phyloP scores from a whole-genome alignment of 1,140 invertebrate genomes.

The Acromyrmex charruanus region DNA sequence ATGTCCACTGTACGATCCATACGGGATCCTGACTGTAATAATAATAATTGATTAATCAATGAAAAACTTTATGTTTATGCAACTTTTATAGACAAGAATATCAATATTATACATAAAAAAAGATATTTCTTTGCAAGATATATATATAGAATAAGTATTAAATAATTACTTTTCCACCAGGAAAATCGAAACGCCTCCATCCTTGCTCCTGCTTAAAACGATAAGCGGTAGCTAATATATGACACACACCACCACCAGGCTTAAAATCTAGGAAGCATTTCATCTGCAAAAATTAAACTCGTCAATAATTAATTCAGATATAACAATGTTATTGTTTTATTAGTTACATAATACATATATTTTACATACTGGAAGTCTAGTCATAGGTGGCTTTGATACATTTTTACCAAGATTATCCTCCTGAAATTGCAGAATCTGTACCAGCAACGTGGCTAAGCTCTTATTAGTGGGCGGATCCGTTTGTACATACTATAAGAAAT shows the following conservation, averaged over 20 bases:
- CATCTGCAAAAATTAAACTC: conserved; percentile 89
- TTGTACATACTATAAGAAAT: conserved; percentile 91
- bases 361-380: conserved; percentile 93
- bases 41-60: conserved; percentile 23
- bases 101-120: not conserved
- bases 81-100: conserved; percentile 10
- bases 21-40: conserved; percentile 92
- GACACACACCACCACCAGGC: conserved; percentile 95
- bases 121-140: conserved; percentile 3
- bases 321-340: not conserved
- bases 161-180: conserved; percentile 91
- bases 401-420: conserved; percentile 98
- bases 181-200: conserved; percentile 97
- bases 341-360: conserved; percentile 18
- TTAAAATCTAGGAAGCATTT: conserved; percentile 98
- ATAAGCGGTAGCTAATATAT: conserved; percentile 97
- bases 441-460: conserved; percentile 93
- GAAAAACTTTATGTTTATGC: not conserved
- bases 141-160: not conserved
- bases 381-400: conserved; percentile 94
- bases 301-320: conserved; percentile 9
- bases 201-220: conserved; percentile 98
- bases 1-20: conserved; percentile 98
- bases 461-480: conserved; percentile 98
- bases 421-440: conserved; percentile 98